Percentiles rank a stretch among this genome's conserved stretches.
phyloP scores from a whole-genome alignment of 1,140 invertebrate genomes.

The Heliconius hermathena region DNA sequence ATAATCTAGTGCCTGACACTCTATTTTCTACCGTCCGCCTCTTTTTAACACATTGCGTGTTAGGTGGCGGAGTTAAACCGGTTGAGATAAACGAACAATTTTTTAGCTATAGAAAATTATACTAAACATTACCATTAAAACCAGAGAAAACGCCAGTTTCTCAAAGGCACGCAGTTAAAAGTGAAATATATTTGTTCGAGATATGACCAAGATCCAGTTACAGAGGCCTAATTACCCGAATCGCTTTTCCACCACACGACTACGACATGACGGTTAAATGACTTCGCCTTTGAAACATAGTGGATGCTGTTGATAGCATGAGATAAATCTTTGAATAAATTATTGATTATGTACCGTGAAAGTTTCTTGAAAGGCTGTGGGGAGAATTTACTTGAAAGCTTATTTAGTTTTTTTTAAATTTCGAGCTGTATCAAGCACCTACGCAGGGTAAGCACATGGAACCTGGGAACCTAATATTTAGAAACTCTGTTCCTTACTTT shows the following conservation, averaged over 20 bases:
- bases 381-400: background rate
- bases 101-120: background rate
- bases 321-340: background rate
- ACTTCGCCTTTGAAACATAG: background rate
- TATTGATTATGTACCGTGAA: background rate
- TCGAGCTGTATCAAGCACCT: no score
- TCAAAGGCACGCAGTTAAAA: constrained; percentile 21
- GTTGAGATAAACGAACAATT: no score
- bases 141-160: background rate
- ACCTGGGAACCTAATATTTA: no score
- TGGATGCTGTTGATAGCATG: background rate
- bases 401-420: no score
- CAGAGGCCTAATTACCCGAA: constrained; percentile 26
- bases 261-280: background rate
- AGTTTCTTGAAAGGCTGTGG: background rate
- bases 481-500: no score
- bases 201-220: constrained; percentile 29
- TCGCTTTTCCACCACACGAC: constrained; percentile 15
- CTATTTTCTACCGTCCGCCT: no score
- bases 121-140: background rate
- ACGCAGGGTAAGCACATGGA: no score
- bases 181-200: constrained; percentile 14
- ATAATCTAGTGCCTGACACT: no score
- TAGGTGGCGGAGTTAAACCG: no score
- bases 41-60: no score